Evolutionary conservation across 2,797 vertebrate genomes (phyloP).

Genomic region (Pyrocephalus nanus): DNA sequence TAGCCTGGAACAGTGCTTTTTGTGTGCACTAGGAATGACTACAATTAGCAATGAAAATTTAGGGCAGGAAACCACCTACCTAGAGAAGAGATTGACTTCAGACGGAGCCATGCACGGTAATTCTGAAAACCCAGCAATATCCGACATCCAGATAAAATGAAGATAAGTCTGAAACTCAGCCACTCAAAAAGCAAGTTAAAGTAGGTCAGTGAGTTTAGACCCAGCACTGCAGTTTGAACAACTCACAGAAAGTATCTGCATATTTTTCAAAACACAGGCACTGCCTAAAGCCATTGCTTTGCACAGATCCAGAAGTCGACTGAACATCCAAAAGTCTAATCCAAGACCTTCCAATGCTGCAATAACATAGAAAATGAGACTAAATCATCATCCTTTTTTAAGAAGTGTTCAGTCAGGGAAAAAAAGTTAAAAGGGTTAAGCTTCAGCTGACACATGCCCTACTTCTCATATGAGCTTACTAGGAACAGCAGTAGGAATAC

Average conservation of each 20-base stretch:
- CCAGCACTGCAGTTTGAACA: slow-evolving; percentile 22
- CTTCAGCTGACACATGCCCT: not conserved
- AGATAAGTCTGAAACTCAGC: slow-evolving; percentile 41
- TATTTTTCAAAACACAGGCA: slow-evolving; percentile 45
- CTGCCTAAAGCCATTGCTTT: slow-evolving; percentile 56
- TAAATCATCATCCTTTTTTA: not conserved
- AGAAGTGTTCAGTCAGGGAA: slow-evolving; percentile 30
- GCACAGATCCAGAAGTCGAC: not conserved
- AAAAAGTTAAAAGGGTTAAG: slow-evolving; percentile 49
- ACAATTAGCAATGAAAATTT: slow-evolving; percentile 19
- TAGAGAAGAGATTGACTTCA: not conserved
- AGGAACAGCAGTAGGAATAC: not conserved
- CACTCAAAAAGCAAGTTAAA: slow-evolving; percentile 29
- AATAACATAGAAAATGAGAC: slow-evolving; percentile 15
- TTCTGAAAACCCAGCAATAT: slow-evolving; percentile 31
- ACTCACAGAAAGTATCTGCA: slow-evolving; percentile 38
- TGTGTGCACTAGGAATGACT: not conserved
- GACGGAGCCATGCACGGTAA: not conserved
- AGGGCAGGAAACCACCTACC: slow-evolving; percentile 52
- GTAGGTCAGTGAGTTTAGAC: slow-evolving; percentile 57
- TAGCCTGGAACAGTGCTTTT: not conserved
- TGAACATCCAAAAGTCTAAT: slow-evolving; percentile 17
- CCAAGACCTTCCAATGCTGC: slow-evolving; percentile 10
- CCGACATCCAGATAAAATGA: slow-evolving; percentile 18
- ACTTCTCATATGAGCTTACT: slow-evolving; percentile 6